phyloP scores from a whole-genome alignment of 1,140 invertebrate genomes.

The Wasmannia auropunctata region DNA sequence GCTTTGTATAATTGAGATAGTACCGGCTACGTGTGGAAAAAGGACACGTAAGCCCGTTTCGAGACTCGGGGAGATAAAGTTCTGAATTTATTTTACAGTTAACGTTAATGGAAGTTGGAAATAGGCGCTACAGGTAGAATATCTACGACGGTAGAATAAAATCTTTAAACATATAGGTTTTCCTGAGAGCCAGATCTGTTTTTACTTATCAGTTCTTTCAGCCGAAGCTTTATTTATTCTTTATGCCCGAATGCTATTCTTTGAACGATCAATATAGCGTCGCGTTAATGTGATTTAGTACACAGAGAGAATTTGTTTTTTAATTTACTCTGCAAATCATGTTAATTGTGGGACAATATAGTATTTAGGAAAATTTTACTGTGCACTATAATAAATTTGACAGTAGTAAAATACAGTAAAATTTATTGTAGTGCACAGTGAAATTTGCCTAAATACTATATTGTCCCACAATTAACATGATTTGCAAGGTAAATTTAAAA shows the following conservation, averaged over 20 bases:
- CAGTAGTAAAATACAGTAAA: too few relatives aligned
- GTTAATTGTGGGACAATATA: too few relatives aligned
- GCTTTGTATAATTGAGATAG: constrained; percentile 28
- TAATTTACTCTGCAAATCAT: too few relatives aligned
- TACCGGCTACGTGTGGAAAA: neutral
- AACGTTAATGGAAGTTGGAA: neutral
- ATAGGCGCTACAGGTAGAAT: neutral
- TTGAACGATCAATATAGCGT: neutral
- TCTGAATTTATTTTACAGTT: neutral
- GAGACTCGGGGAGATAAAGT: neutral
- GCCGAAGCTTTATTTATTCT: neutral
- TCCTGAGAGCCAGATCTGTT: neutral
- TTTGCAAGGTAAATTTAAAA: too few relatives aligned
- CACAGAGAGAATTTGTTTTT: too few relatives aligned
- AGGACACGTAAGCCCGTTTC: neutral
- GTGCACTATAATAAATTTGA: too few relatives aligned
- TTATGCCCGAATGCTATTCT: too few relatives aligned
- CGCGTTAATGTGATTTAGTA: neutral
- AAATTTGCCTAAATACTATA: too few relatives aligned
- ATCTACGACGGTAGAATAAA: neutral
- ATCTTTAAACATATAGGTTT: neutral
- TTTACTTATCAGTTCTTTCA: neutral
- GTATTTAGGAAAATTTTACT: too few relatives aligned
- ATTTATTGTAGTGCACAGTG: too few relatives aligned
- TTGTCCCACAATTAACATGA: too few relatives aligned